Base-by-base conservation (phyloP, 1,140 invertebrate species). In the Eufriesea mexicana region DNA sequence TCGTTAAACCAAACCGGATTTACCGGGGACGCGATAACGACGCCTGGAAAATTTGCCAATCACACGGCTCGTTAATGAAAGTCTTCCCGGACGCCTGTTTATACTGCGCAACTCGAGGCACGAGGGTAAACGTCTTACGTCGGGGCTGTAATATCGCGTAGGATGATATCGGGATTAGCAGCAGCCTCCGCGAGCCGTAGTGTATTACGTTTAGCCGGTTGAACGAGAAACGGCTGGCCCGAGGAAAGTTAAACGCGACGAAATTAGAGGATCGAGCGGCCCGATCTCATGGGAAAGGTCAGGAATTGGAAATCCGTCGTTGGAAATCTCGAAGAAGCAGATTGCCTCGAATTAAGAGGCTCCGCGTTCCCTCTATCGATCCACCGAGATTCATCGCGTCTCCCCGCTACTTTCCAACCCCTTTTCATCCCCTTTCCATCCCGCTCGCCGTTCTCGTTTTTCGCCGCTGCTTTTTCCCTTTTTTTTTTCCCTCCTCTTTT, bases 41-140 rank as follows among this genome's bases (percentile, higher is more conserved):
- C 25, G 47, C 28, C 12, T 49, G 72, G 79, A 82, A 82, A 76
- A 82, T 82, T 82, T 75, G 72, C 62, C 79, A 67, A 81, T 81
- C 79, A 82, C 62, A 82, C 62, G 79, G 61, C 72, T 76, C 72
- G 72, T 76, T 82, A 82, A 76, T 76, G 79, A 67, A 51, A 82
- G 25, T 57, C 73, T 49, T 25, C 49, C 51, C 20, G 2, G 25
- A 5, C 51, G 49, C 20, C 61, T 75, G 79, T 75, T 81, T 75
- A 81, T 57, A 66, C 61, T 35, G 59, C 71, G 55, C 49, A 18
- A 64, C 70, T 81, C 28, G 59, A 73, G 59, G 35, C 67, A 61
- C 49, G 14, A 59, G 35, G 78, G 72, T 76, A 82, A 82, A 82
- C 72, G 62, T 76, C 79, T 82, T 82, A 75, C 72, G 51, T 57